Base-by-base conservation (phyloP, 2,113 vertebrate species). In the Spilogale gracilis region DNA sequence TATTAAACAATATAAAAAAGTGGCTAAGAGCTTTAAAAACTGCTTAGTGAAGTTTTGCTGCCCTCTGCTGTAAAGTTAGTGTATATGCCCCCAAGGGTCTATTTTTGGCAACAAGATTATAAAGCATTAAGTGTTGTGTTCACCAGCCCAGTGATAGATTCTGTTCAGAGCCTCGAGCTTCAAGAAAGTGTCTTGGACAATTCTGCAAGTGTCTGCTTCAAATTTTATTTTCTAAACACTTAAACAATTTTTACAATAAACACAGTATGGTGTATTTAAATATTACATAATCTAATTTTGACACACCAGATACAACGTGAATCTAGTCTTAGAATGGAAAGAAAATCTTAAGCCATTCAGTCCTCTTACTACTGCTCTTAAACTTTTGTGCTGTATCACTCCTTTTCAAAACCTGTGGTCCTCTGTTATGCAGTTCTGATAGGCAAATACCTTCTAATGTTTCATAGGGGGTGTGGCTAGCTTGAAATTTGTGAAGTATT, bases 21-120 rank as follows among this genome's bases (percentile, higher is more conserved):
- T 16, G 16, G 14, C 38, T 38, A 6, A 4, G 9, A 6, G n/a
- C 20, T 91, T 60, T 5, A n/a, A 92, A 88, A 73, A 76, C 61
- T 74, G 50, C 21, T 87, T 58, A 54, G 32, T 96, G 76, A 81
- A 52, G 11, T 95, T 96, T 96, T 95, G 74, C 97, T 97, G 90
- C 95, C 91, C 94, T 92, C 98, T 98, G 74, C 94, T 97, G 98
- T 83, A 84, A 86, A 16, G 11, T 86, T 76, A 84, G 20, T 96
- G 50, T 74, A 79, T 88, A 30, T 85, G 38, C 9, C 80, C 61
- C 85, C 50, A 11, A 82, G 32, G 7, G 11, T 60, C 48, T 71
- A 38, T 89, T 50, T 81, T 8, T 13, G 23, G 7, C 9, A 20
- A 54, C 16, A 79, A 65, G 65, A 16, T 82, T 71, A 18, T 6